phyloP scores from a whole-genome alignment of 2,888 invertebrate genomes.

The Pammene fasciana region DNA sequence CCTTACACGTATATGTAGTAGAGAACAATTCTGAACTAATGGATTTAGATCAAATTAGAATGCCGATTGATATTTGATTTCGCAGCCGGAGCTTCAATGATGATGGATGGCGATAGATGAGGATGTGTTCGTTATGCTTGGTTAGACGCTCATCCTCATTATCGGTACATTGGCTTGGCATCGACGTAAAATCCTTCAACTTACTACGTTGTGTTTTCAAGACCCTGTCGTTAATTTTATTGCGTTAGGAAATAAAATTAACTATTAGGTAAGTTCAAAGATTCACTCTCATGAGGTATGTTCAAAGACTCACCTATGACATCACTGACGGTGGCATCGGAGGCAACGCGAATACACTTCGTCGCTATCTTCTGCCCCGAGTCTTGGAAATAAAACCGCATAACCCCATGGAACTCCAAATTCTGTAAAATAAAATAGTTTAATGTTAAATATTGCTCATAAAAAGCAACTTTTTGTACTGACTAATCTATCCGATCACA shows the following conservation, averaged over 20 bases:
- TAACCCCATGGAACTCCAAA: conserved; percentile 99
- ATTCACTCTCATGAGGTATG: too few species aligned
- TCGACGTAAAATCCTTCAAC: conserved; percentile 3
- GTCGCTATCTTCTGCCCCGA: conserved; percentile 99
- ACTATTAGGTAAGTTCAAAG: too few species aligned
- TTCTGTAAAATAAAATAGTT: conserved; percentile 86
- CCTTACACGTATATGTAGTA: neutral
- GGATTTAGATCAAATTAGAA: neutral
- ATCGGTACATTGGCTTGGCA: conserved; percentile 10
- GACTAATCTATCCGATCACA: neutral
- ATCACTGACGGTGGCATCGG: conserved; percentile 97
- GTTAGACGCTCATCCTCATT: conserved; percentile 35
- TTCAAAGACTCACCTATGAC: conserved; percentile 88
- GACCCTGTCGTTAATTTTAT: too few species aligned
- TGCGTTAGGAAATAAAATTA: too few species aligned
- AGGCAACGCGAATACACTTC: conserved; percentile 98
- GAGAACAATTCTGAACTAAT: neutral
- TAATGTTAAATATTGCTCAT: neutral
- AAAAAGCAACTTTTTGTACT: neutral
- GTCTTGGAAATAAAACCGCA: conserved; percentile 99
- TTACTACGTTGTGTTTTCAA: neutral
- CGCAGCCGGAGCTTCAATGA: conserved; percentile 31
- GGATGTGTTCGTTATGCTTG: conserved; percentile 30
- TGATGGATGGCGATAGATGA: conserved; percentile 34
- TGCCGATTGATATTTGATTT: conserved; percentile 16